Evolutionary conservation across 2,888 invertebrate species (phyloP), one percentile per base, ranked within the genome.

Genomic region (Neocrepidodera transversa): DNA sequence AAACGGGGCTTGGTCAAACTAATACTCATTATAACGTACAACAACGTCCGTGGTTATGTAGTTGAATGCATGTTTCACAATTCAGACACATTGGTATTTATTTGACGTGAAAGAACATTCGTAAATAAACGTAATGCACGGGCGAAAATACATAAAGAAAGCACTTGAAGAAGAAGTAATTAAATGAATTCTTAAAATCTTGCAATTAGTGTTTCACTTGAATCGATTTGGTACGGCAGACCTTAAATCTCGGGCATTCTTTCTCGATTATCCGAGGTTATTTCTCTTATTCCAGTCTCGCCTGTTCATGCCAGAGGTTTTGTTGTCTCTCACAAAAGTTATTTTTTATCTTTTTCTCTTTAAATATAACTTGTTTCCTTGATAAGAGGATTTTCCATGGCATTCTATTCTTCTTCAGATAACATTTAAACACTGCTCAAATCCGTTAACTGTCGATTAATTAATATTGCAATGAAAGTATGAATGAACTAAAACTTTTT

Each of bases 81-180:
- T 52, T 56, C 48, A 52, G 55, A 60, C 52, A 60, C 56, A 50
- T 56, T 28, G 56, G 52, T 56, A 60, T 60, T 60, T 60, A 53
- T 52, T 56, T 53, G 51, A 48, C 60, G 42, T 60, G 51, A 20
- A 35, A 14, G 30, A 48, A 59, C 50, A 48, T 53, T 49, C 49
- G 53, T 59, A 49, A 55, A 47, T 35, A 30, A 36, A 42, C 47
- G 30, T 48, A 47, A 10, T 60, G 45, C 40, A 23, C 38, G 32
- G 18, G 28, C 45, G 16, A 51, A 47, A 52, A 48, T 28, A 28
- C 28, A 50, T 36, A 52, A 40, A 47, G 52, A 58, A 58, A 48
- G 36, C 49, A 52, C 40, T 48, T 43, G 23, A 17, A 38, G 32
- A 45, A 26, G 10, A 45, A 18, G 51, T 32, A 18, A 50, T 51